A percentile compares a stretch with the other conserved stretches of the same genome.
Conservation (phyloP, 2,113 vertebrate species). For the Murina feae region DNA sequence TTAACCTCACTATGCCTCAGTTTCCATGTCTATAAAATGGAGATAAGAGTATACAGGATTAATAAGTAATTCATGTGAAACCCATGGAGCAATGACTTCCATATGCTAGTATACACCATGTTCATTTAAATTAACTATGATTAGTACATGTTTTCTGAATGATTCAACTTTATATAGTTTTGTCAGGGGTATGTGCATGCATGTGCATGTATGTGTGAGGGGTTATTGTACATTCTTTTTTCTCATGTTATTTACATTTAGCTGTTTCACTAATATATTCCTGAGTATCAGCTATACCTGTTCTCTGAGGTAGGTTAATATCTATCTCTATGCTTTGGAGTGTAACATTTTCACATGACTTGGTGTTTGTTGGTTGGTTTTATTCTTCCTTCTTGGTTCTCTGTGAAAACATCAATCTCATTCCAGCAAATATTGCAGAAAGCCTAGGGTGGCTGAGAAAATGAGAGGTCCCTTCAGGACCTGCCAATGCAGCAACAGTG, state of each 20-base stretch:
- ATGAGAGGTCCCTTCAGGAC: background rate
- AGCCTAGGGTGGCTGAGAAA: background rate
- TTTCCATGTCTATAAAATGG: slow-evolving; percentile 32
- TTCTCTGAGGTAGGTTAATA: background rate
- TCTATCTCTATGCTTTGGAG: background rate
- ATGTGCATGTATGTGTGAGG: background rate
- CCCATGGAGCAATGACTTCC: background rate
- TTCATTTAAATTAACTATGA: background rate
- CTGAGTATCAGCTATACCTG: background rate
- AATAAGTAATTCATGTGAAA: background rate
- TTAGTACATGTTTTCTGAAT: background rate
- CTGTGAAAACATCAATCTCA: background rate
- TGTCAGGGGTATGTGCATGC: background rate
- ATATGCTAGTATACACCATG: background rate
- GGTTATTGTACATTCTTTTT: background rate
- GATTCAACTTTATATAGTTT: background rate
- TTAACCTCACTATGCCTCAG: background rate
- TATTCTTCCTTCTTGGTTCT: background rate
- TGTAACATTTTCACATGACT: background rate
- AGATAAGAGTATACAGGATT: background rate
- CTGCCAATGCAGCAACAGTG: background rate
- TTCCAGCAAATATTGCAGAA: background rate
- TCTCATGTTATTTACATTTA: background rate
- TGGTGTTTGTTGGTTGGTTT: background rate
- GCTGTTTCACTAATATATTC: background rate